phyloP scores from a whole-genome alignment of 2,113 vertebrate genomes.

The Pristiophorus japonicus region DNA sequence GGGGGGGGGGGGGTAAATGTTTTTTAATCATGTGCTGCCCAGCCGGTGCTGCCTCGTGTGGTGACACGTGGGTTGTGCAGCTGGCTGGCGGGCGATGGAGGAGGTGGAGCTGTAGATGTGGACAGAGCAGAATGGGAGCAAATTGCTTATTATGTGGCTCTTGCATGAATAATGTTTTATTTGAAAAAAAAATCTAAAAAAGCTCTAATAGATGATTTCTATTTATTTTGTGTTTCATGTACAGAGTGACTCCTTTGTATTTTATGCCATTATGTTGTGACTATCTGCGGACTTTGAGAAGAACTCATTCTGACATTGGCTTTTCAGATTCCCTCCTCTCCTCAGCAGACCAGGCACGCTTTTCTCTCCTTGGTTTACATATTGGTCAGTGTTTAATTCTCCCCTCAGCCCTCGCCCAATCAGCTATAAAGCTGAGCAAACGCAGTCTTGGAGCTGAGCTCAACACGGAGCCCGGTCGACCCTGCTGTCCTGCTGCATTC shows the following conservation, averaged over 20 bases:
- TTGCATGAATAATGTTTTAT: conserved; percentile 34
- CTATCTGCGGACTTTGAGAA: conserved; percentile 23
- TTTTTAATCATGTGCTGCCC: neutral
- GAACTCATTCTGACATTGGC: neutral
- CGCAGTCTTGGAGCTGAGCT: neutral
- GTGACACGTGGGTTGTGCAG: neutral
- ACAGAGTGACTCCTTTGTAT: neutral
- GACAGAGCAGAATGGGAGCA: neutral
- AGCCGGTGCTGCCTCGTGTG: neutral
- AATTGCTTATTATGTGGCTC: conserved; percentile 16
- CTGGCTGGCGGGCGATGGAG: neutral
- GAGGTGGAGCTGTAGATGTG: neutral
- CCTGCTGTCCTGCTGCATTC: too few species aligned
- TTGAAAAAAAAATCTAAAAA: conserved; percentile 32
- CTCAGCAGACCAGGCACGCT: neutral
- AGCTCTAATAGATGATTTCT: conserved; percentile 15
- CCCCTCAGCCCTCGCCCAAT: neutral
- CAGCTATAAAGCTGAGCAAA: neutral
- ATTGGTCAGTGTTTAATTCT: neutral
- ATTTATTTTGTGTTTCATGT: conserved; percentile 16
- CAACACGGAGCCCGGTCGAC: neutral
- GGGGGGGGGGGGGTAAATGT: neutral
- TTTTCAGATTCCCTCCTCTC: neutral
- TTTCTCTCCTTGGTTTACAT: neutral
- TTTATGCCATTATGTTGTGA: conserved; percentile 15